Evolutionary conservation across 1,140 invertebrate species (phyloP).

Genomic region (Ceratitis capitata): DNA sequence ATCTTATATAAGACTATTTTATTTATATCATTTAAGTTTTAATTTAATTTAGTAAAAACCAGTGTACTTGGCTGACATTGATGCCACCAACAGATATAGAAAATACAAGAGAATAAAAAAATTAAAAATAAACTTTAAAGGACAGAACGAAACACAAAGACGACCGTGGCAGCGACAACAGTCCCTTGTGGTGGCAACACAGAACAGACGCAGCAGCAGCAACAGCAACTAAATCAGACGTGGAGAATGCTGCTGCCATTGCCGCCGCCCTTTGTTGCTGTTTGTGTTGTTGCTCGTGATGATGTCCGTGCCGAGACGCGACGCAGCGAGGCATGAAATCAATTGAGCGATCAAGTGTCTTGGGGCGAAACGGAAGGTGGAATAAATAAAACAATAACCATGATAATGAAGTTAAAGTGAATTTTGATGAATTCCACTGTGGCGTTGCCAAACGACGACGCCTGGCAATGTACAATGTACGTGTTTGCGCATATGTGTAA

Average conservation of each 20-base stretch:
- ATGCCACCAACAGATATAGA: slow-evolving; percentile 27
- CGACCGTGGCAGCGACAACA: slow-evolving; percentile 56
- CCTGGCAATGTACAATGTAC: slow-evolving; percentile 12
- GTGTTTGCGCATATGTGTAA: too few relatives aligned
- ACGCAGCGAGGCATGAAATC: slow-evolving; percentile 53
- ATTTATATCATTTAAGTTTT: too few relatives aligned
- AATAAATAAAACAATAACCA: slow-evolving; percentile 65
- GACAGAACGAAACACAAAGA: slow-evolving; percentile 42
- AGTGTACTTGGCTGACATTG: neutral
- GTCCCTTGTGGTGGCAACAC: slow-evolving; percentile 38
- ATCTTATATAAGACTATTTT: too few relatives aligned
- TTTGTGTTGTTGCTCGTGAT: slow-evolving; percentile 41
- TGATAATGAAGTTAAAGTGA: slow-evolving; percentile 66
- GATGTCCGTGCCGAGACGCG: slow-evolving; percentile 35
- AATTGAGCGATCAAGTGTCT: slow-evolving; percentile 65
- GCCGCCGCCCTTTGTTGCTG: neutral
- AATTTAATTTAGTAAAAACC: too few relatives aligned
- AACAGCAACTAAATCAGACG: slow-evolving; percentile 58
- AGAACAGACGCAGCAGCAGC: slow-evolving; percentile 58
- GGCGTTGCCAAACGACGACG: slow-evolving; percentile 9
- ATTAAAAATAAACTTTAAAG: slow-evolving; percentile 48
- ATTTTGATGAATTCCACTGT: slow-evolving; percentile 51
- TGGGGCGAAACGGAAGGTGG: slow-evolving; percentile 65
- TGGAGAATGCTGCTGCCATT: slow-evolving; percentile 42
- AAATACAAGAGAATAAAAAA: neutral